Conservation (phyloP, 2,888 invertebrate genomes). For the Clostera curtula region DNA sequence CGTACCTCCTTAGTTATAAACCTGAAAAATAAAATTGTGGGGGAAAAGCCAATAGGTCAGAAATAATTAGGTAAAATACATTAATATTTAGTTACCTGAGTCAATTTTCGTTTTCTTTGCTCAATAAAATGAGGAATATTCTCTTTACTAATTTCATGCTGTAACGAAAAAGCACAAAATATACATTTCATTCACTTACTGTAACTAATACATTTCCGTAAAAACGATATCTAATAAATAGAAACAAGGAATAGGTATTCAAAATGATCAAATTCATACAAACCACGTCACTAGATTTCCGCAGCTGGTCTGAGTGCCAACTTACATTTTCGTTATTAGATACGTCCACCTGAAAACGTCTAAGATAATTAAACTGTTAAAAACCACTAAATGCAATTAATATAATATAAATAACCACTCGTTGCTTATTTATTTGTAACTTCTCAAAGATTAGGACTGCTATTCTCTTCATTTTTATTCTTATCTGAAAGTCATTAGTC, state of each 20-base stretch:
- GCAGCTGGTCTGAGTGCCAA: not conserved
- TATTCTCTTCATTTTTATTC: not conserved
- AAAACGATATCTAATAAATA: not conserved
- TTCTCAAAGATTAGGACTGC: not conserved
- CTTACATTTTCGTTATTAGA: not conserved
- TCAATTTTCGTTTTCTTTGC: not conserved
- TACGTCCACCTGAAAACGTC: not conserved
- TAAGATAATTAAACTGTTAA: not conserved
- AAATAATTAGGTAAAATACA: no score
- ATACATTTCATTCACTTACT: not conserved
- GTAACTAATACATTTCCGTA: not conserved
- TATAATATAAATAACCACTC: not conserved
- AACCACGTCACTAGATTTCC: not conserved
- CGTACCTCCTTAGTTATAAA: no score
- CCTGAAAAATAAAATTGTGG: no score
- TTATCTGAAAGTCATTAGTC: not conserved
- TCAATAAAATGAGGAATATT: not conserved
- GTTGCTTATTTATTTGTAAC: not conserved
- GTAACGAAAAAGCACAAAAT: not conserved
- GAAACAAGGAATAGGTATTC: not conserved
- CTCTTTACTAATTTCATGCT: not conserved
- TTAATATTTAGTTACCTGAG: not conserved
- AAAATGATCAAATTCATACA: not conserved
- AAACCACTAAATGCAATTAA: not conserved
- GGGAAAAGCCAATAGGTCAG: no score